phyloP scores from a whole-genome alignment of 2,797 vertebrate species.

The Podargus strigoides region DNA sequence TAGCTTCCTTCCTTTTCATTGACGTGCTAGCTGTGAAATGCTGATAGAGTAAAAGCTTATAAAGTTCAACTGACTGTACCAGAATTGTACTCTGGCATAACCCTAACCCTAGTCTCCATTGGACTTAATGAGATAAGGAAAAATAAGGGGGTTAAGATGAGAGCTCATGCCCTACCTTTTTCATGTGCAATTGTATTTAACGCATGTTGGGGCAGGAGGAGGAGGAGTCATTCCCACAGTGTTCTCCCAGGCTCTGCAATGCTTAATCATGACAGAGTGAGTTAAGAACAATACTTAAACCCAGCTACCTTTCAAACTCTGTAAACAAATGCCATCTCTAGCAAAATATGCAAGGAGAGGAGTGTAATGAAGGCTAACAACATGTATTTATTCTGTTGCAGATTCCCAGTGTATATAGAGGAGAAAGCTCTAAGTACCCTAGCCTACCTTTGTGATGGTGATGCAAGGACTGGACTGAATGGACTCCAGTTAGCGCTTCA shows the following conservation, averaged over 20 bases:
- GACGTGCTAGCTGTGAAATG: background rate
- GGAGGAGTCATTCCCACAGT: background rate
- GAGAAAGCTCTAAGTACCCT: constrained; percentile 89
- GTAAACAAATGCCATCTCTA: background rate
- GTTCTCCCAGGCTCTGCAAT: background rate
- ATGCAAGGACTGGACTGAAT: constrained; percentile 88
- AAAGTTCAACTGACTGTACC: background rate
- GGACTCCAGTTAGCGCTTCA: constrained; percentile 93
- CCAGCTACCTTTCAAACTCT: background rate
- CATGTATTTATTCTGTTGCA: constrained; percentile 60
- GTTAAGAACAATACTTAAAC: background rate
- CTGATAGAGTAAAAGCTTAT: background rate
- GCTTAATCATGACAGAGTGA: background rate
- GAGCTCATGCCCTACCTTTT: background rate
- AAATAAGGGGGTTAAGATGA: background rate
- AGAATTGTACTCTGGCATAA: background rate
- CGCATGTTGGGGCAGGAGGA: background rate
- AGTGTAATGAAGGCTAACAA: background rate
- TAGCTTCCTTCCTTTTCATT: background rate
- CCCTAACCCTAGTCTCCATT: background rate
- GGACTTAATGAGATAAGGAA: background rate
- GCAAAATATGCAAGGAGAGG: background rate
- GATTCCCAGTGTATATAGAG: constrained; percentile 82
- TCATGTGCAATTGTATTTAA: background rate
- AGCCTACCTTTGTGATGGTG: constrained; percentile 91